Percentiles rank a stretch among this genome's conserved stretches.
Conservation (phyloP, 35 echinoderm and acorn worm species). For the Diadema setosum region DNA sequence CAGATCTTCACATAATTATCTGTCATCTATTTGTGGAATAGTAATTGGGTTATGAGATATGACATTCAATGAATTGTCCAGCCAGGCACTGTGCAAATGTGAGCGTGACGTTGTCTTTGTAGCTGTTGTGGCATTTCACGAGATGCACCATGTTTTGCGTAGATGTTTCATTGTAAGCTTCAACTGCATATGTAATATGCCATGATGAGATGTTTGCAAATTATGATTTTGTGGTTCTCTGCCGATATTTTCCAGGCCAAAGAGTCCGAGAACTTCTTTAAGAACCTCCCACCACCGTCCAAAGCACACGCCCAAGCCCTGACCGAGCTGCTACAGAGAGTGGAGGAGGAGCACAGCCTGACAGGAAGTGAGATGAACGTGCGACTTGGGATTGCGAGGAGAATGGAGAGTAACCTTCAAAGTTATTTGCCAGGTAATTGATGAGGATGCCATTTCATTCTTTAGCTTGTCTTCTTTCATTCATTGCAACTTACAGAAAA, state of each 20-base stretch:
- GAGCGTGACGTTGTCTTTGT: too few relatives aligned
- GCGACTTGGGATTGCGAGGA: slow-evolving; percentile 28
- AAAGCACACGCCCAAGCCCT: slow-evolving; percentile 51
- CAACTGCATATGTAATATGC: too few relatives aligned
- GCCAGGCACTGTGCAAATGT: too few relatives aligned
- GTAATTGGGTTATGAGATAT: too few relatives aligned
- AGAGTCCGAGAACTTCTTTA: slow-evolving; percentile 48
- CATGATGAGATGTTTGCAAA: too few relatives aligned
- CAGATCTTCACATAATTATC: too few relatives aligned
- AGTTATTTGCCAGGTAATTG: slow-evolving; percentile 54
- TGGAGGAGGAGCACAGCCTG: slow-evolving; percentile 34
- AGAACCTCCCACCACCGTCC: slow-evolving; percentile 20
- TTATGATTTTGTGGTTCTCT: too few relatives aligned
- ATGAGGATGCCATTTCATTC: neutral
- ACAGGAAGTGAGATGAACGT: slow-evolving; percentile 45
- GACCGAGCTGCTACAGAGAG: slow-evolving; percentile 28
- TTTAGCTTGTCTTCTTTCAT: neutral
- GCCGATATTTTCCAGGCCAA: slow-evolving; percentile 45
- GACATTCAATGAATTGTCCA: too few relatives aligned
- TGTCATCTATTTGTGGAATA: too few relatives aligned
- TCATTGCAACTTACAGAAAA: neutral
- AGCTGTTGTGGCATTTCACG: too few relatives aligned
- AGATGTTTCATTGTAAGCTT: too few relatives aligned
- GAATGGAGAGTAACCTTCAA: slow-evolving; percentile 33
- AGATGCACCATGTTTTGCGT: too few relatives aligned